A percentile compares a stretch with the other conserved stretches of the same genome.
Evolutionary conservation across 2,888 invertebrate species (phyloP).

Genomic region (Crocallis elinguaria): DNA sequence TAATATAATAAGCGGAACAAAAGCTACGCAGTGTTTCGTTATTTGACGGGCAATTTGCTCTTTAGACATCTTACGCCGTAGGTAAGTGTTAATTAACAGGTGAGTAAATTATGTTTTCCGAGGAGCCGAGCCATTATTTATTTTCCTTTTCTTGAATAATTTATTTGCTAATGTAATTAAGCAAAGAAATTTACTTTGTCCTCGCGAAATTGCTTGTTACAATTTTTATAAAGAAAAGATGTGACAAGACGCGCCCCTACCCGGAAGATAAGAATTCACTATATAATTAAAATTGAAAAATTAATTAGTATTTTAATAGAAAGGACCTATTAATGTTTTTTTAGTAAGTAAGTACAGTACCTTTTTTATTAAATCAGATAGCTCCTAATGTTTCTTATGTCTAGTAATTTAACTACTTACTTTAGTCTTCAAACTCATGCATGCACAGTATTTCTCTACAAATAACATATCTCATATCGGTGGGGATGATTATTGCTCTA

Average conservation of each 20-base stretch:
- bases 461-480: too few species aligned
- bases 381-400: too few species aligned
- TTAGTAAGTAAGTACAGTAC: too few species aligned
- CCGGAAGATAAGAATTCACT: background rate
- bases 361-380: too few species aligned
- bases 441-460: too few species aligned
- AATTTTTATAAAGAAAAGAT: constrained; percentile 11
- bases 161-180: constrained; percentile 37
- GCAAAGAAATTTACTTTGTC: constrained; percentile 27
- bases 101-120: constrained; percentile 37
- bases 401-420: too few species aligned
- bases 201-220: constrained; percentile 19
- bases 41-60: constrained; percentile 36
- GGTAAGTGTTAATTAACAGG: constrained; percentile 38
- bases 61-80: constrained; percentile 26
- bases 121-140: constrained; percentile 28
- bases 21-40: constrained; percentile 13
- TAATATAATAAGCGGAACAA: constrained; percentile 1
- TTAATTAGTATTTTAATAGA: background rate
- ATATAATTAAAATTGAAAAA: background rate
- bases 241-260: background rate
- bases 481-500: too few species aligned
- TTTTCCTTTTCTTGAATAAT: constrained; percentile 37
- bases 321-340: background rate
- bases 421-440: too few species aligned